These are phyloP conservation scores for Adelosebastes latens DNA, from an alignment of 2,797 vertebrate species.

Conservation along the genomic window DNA sequence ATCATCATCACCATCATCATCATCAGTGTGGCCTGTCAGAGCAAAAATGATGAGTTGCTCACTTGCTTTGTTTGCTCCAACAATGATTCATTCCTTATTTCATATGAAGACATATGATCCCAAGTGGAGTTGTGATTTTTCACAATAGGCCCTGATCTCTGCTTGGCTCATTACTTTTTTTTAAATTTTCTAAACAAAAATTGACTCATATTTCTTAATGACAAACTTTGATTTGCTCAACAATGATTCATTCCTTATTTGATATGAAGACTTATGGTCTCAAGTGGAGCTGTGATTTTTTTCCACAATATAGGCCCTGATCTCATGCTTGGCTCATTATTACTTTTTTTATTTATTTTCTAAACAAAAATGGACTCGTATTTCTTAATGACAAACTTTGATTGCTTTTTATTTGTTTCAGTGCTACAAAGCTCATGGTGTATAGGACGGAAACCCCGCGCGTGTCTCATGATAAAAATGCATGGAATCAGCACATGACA, in stretches of 20 bases:
- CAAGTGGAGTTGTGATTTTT: background rate
- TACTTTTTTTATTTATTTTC: background rate
- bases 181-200: constrained; percentile 28
- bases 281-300: background rate
- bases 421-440: constrained; percentile 69
- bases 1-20: constrained; percentile 8
- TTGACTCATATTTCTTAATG: constrained; percentile 40
- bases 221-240: constrained; percentile 61
- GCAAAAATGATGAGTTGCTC: constrained; percentile 23
- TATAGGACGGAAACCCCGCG: constrained; percentile 63
- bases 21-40: constrained; percentile 13
- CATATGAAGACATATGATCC: constrained; percentile 14
- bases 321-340: background rate
- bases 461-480: constrained; percentile 58
- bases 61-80: constrained; percentile 8
- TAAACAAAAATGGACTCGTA: constrained; percentile 57
- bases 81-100: constrained; percentile 17
- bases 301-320: background rate
- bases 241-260: constrained; percentile 12
- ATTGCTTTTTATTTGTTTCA: constrained; percentile 73
- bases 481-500: constrained; percentile 76
- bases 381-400: constrained; percentile 64
- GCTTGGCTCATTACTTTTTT: background rate
- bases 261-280: constrained; percentile 15
- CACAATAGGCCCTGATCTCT: background rate